Conservation (phyloP, 2,888 invertebrate species). For the Hoplodrina ambigua region DNA sequence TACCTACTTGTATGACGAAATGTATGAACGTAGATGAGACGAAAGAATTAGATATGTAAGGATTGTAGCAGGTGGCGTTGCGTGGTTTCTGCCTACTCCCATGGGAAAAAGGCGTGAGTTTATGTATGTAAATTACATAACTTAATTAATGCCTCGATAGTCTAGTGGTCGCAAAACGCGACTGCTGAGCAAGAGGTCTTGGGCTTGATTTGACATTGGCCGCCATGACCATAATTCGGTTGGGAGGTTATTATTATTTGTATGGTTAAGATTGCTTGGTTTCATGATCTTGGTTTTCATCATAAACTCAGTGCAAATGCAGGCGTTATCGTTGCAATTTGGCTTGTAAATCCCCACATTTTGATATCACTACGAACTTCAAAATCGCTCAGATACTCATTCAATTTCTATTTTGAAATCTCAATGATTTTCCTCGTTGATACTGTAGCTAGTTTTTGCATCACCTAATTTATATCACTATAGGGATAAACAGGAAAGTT, state of each 20-base stretch:
- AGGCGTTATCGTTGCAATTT: constrained; percentile 34
- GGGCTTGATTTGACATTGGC: too few species aligned
- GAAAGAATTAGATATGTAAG: too few species aligned
- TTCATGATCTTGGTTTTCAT: constrained; percentile 8
- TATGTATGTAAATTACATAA: too few species aligned
- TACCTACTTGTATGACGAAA: too few species aligned
- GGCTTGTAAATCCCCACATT: constrained; percentile 22
- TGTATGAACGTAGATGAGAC: too few species aligned
- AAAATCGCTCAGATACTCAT: constrained; percentile 11
- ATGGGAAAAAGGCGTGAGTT: too few species aligned
- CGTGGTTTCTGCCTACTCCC: too few species aligned
- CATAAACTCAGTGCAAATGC: background rate
- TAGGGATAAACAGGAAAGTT: constrained; percentile 46
- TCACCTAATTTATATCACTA: constrained; percentile 2
- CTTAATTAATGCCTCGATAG: too few species aligned
- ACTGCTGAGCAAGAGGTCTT: too few species aligned
- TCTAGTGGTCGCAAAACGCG: too few species aligned
- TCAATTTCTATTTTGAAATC: constrained; percentile 25
- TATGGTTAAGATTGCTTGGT: constrained; percentile 10
- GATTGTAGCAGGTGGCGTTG: too few species aligned
- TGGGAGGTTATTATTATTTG: background rate
- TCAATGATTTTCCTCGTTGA: constrained; percentile 31
- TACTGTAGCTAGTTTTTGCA: background rate
- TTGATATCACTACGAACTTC: constrained; percentile 8
- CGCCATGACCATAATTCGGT: too few species aligned